phyloP scores from a whole-genome alignment of 2,797 vertebrate species.

The Hyperoplus lanceolatus region DNA sequence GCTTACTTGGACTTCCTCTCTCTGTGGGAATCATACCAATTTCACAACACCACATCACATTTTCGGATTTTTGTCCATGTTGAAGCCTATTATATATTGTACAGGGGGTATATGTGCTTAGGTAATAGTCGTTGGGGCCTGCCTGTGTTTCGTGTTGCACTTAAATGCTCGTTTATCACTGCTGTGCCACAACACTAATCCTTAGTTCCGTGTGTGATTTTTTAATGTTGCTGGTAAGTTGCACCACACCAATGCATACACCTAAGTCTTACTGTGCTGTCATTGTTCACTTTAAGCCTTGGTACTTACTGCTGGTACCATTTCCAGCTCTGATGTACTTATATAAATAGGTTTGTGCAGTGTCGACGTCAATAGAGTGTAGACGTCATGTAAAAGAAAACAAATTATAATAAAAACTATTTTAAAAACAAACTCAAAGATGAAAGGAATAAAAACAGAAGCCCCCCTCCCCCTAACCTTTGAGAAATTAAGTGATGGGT shows the following conservation, averaged over 20 bases:
- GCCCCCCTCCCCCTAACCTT: slow-evolving; percentile 5
- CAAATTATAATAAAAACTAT: slow-evolving; percentile 2
- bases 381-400: slow-evolving; percentile 20
- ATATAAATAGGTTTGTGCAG: slow-evolving; percentile 22
- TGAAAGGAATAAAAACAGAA: slow-evolving; percentile 20
- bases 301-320: slow-evolving; percentile 1
- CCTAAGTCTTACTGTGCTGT: not conserved
- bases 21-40: not conserved
- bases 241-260: not conserved
- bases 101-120: not conserved
- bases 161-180: not conserved
- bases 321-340: not conserved
- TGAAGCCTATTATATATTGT: not conserved
- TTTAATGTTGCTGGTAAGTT: not conserved
- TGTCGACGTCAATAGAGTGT: not conserved
- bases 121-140: not conserved
- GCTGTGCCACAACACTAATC: not conserved
- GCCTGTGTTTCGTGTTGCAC: not conserved
- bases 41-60: not conserved
- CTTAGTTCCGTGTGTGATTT: not conserved
- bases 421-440: slow-evolving; percentile 23
- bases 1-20: not conserved
- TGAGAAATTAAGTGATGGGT: slow-evolving; percentile 59
- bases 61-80: not conserved
- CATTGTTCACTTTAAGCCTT: not conserved